These are phyloP conservation scores for Drosophila gunungcola DNA, from an alignment of 1,140 invertebrate genomes.

Conservation along the genomic window DNA sequence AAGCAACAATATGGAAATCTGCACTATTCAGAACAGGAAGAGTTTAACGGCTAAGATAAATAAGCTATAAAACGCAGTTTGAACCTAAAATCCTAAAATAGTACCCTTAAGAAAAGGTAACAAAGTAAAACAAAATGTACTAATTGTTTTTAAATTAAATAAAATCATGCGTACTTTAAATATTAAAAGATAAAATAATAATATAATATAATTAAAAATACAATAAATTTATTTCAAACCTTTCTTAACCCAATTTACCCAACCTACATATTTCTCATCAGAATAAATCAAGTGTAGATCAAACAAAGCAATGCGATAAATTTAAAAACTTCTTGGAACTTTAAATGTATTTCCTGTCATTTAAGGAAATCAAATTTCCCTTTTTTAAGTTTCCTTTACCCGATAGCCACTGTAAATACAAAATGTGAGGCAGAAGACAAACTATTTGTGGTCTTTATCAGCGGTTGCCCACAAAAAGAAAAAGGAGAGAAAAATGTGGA, in stretches of 20 bases:
- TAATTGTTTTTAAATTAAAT: too few species aligned
- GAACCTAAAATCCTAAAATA: too few species aligned
- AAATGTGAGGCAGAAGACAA: constrained; percentile 17
- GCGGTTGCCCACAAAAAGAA: constrained; percentile 17
- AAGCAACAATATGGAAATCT: neutral
- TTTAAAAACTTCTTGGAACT: neutral
- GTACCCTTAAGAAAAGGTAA: too few species aligned
- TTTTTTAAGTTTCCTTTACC: neutral
- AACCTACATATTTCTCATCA: neutral
- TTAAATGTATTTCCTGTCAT: neutral
- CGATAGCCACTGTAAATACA: constrained; percentile 9
- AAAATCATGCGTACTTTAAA: too few species aligned
- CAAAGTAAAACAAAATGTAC: too few species aligned
- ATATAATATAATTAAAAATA: too few species aligned
- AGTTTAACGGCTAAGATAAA: neutral
- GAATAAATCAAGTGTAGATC: neutral
- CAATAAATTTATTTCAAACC: too few species aligned
- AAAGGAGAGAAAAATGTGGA: constrained; percentile 2
- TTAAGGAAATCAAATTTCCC: neutral
- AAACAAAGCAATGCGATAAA: neutral
- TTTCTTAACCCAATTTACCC: too few species aligned
- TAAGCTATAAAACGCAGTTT: too few species aligned
- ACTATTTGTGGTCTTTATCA: constrained; percentile 52
- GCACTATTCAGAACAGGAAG: neutral
- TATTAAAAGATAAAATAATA: too few species aligned